phyloP scores from a whole-genome alignment of 2,113 vertebrate species.

The Corythaeola cristata region DNA sequence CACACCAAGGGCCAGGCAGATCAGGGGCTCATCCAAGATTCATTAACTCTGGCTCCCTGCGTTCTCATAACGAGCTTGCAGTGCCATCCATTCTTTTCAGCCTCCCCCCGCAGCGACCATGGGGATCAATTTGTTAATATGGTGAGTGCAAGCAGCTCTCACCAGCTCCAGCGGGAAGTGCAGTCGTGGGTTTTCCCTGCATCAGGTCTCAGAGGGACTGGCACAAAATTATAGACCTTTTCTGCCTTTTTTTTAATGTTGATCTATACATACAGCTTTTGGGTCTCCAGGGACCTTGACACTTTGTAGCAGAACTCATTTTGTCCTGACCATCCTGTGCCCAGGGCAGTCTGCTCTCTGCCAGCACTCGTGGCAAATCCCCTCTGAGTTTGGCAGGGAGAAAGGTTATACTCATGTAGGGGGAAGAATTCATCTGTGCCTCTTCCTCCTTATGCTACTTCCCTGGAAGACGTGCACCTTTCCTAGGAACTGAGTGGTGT shows the following conservation, averaged over 20 bases:
- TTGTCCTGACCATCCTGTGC: not conserved
- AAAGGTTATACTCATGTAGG: not conserved
- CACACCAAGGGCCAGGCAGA: not conserved
- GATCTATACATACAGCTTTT: not conserved
- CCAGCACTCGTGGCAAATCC: not conserved
- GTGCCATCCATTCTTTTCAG: constrained; percentile 36
- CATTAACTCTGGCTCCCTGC: constrained; percentile 22
- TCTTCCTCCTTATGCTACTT: not conserved
- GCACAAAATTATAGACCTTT: not conserved
- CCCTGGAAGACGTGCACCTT: not conserved
- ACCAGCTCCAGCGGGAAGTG: not conserved
- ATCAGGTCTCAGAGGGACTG: not conserved
- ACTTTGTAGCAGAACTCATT: not conserved
- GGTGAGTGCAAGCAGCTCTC: not conserved
- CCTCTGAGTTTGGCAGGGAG: not conserved
- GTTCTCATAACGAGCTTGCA: constrained; percentile 17
- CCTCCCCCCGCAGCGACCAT: not conserved
- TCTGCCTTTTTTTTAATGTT: not conserved
- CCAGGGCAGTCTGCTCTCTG: not conserved
- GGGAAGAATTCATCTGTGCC: not conserved
- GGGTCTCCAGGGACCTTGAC: not conserved
- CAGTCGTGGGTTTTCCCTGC: not conserved
- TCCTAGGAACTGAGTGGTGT: not conserved
- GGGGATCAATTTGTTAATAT: not conserved
- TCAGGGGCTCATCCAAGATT: constrained; percentile 9